A percentile compares a stretch with the other conserved stretches of the same genome.
These are phyloP conservation scores for Butorides virescens DNA, from an alignment of 2,113 vertebrate genomes.

Conservation along the genomic window DNA sequence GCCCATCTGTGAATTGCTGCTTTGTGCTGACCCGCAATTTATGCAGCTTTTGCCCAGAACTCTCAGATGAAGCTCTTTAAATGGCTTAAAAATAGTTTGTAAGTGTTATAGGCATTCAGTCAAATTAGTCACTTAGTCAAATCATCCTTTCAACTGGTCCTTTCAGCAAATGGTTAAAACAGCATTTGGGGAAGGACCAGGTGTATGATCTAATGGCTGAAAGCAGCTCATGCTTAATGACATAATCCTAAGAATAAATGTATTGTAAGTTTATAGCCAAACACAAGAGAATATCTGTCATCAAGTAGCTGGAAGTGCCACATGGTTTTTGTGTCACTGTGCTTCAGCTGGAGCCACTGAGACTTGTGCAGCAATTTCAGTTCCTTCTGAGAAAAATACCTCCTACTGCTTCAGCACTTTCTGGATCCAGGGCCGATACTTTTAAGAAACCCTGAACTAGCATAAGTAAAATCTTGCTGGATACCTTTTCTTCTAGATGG, in stretches of 20 bases:
- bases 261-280: slow-evolving; percentile 45
- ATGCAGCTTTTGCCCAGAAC: slow-evolving; percentile 20
- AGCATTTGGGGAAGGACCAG: slow-evolving; percentile 36
- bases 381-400: slow-evolving; percentile 8
- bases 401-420: neutral
- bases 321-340: slow-evolving; percentile 37
- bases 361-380: neutral
- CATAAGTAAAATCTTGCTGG: neutral
- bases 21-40: slow-evolving; percentile 50
- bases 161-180: slow-evolving; percentile 62
- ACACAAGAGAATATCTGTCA: slow-evolving; percentile 59
- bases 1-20: slow-evolving; percentile 42
- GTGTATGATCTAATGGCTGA: slow-evolving; percentile 52
- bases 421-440: neutral
- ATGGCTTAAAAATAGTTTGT: slow-evolving; percentile 49
- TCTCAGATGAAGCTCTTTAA: neutral
- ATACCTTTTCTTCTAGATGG: neutral
- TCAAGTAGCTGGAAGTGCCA: slow-evolving; percentile 36
- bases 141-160: slow-evolving; percentile 56
- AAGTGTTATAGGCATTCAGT: slow-evolving; percentile 42
- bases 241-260: slow-evolving; percentile 64
- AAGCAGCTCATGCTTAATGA: slow-evolving; percentile 38
- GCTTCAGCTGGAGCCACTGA: slow-evolving; percentile 5
- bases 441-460: neutral
- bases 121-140: slow-evolving; percentile 61